Percentiles rank a stretch among this genome's conserved stretches.
Evolutionary conservation across 2,113 vertebrate species (phyloP).

Genomic region (Anarhynchus alexandrinus): DNA sequence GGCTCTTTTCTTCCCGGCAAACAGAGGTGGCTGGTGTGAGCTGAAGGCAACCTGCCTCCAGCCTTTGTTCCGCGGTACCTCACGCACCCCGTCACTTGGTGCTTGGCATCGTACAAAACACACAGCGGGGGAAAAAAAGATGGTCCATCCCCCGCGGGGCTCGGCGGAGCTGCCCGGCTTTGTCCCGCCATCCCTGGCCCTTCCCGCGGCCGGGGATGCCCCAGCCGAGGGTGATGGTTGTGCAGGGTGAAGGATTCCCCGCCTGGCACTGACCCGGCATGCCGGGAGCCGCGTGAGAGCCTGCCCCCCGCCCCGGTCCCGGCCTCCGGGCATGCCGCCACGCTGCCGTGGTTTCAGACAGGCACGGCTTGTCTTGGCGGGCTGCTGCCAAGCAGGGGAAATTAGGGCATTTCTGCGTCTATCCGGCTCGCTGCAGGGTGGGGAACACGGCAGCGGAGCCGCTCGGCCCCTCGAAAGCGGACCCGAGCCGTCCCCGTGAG

Average conservation of each 20-base stretch:
- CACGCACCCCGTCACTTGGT: background rate
- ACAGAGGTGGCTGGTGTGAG: conserved; percentile 29
- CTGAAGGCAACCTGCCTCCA: conserved; percentile 17
- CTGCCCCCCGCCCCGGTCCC: accelerated
- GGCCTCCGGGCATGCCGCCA: background rate
- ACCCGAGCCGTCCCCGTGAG: background rate
- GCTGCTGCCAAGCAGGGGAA: background rate
- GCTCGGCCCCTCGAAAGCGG: accelerated
- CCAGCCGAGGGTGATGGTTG: background rate
- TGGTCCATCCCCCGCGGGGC: accelerated
- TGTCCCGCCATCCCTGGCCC: accelerated
- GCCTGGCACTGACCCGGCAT: background rate
- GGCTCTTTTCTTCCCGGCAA: conserved; percentile 28
- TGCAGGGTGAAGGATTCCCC: background rate
- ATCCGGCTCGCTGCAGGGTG: accelerated
- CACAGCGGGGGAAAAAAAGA: background rate
- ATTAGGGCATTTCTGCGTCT: background rate
- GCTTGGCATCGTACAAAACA: background rate
- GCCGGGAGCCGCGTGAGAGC: accelerated
- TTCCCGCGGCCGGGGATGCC: background rate
- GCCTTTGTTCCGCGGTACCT: background rate
- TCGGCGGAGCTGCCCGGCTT: accelerated
- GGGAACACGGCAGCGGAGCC: accelerated
- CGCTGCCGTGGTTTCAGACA: background rate
- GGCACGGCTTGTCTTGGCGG: background rate